Evolutionary conservation across 2,888 invertebrate genomes (phyloP), one percentile per base, ranked within the genome.

Genomic region (Choreutis nemorana): DNA sequence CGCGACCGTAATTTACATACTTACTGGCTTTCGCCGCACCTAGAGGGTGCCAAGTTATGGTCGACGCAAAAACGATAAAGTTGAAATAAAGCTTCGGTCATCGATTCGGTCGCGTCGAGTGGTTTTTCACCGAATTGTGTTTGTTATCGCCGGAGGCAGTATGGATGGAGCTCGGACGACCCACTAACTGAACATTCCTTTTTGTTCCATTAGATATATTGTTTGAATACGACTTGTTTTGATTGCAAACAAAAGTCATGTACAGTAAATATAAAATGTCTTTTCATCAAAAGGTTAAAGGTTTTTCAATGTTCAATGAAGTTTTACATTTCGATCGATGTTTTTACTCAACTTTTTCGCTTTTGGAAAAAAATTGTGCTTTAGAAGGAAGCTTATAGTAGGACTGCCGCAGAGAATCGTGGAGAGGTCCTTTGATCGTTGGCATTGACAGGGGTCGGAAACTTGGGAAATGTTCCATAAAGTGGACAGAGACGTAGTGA

Each of bases 1-100:
- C 70, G 75, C 70, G 72, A 71, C 71, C 73, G 75, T 77, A 70
- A 79, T 79, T 78, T 79, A 80, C 79, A 78, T 78, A 73, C 77
- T 79, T 71, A 70, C 75, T 56, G 73, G 75, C 71, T 75, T 72
- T 71, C 71, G 70, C 61, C 67, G 65, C 53, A 49, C 68, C 60
- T 58, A 59, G 61, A 58, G 70, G 66, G 70, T 62, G 71, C 70
- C 71, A 63, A 72, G 66, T 70, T 71, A 72, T 68, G 66, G 71
- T 59, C 67, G 64, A 51, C 62, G 71, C 71, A 60, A 62, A 67
- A 65, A 64, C 73, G 77, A 78, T 77, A 78, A 77, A 75, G 61
- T 68, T 75, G 73, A 77, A 75, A 75, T 77, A 77, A 65, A 57
- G 65, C 67, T 52, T 50, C 60, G 73, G 75, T 68, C 75, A 72